Evolutionary conservation across 1,140 invertebrate species (phyloP).

Genomic region (Listronotus bonariensis): DNA sequence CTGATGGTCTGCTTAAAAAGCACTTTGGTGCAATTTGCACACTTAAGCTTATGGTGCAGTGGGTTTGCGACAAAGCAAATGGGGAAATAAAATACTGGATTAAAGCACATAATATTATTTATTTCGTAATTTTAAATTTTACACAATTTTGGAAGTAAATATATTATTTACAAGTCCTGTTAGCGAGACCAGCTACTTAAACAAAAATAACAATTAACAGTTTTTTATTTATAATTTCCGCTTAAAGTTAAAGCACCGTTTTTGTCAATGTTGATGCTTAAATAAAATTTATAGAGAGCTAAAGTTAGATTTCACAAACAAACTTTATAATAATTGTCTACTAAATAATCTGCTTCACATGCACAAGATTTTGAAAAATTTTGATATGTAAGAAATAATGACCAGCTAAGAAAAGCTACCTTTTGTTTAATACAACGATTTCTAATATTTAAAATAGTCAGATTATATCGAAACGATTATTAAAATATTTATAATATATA

Average conservation of each 20-base stretch:
- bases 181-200: constrained; percentile 52
- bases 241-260: constrained; percentile 4
- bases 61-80: not conserved
- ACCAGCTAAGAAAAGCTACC: not conserved
- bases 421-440: constrained; percentile 5
- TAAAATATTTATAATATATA: constrained; percentile 16
- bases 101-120: constrained; percentile 32
- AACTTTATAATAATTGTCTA: not conserved
- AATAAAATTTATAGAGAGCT: constrained; percentile 27
- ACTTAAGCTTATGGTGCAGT: no score
- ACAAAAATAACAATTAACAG: constrained; percentile 46
- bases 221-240: constrained; percentile 17
- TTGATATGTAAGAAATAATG: constrained; percentile 7
- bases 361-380: not conserved
- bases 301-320: constrained; percentile 10
- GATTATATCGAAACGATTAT: constrained; percentile 24
- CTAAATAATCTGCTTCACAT: not conserved
- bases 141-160: constrained; percentile 50
- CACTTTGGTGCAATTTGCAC: no score
- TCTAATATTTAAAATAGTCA: constrained; percentile 18
- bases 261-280: constrained; percentile 23
- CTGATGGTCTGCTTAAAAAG: no score
- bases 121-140: constrained; percentile 47
- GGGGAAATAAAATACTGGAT: not conserved
- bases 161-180: constrained; percentile 53